Percentiles rank a stretch among this genome's conserved stretches.
Conservation (phyloP, 2,888 invertebrate genomes). For the Cosmorhoe ocellata region DNA sequence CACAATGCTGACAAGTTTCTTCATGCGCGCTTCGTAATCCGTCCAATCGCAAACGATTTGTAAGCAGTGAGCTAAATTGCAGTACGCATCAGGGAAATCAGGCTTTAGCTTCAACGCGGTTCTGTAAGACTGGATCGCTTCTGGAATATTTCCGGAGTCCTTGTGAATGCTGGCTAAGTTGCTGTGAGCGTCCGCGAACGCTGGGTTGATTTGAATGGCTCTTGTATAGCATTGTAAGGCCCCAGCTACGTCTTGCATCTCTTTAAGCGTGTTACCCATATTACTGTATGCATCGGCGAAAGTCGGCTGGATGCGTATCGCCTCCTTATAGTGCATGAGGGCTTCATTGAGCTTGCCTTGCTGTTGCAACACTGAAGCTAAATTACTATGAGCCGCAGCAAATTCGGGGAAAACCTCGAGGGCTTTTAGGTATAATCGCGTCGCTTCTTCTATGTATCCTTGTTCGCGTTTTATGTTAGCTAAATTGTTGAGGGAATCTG, state of each 20-base stretch:
- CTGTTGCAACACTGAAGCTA: constrained; percentile 98
- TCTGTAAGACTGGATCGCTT: constrained; percentile 98
- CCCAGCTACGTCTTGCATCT: constrained; percentile 98
- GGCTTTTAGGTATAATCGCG: constrained; percentile 95
- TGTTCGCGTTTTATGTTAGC: constrained; percentile 99
- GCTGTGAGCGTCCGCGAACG: constrained; percentile 99
- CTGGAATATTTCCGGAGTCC: constrained; percentile 99
- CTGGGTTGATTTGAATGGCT: constrained; percentile 99
- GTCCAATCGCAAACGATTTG: constrained; percentile 99
- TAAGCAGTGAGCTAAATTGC: constrained; percentile 98
- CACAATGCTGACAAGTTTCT: constrained; percentile 97
- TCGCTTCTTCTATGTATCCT: constrained; percentile 99
- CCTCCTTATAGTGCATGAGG: constrained; percentile 99
- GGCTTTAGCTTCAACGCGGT: constrained; percentile 98
- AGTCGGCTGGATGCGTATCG: constrained; percentile 98
- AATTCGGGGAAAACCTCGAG: constrained; percentile 98
- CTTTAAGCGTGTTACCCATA: constrained; percentile 99
- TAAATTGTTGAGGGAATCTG: constrained; percentile 98
- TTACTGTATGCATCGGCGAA: constrained; percentile 99
- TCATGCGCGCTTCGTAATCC: constrained; percentile 98
- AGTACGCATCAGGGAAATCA: constrained; percentile 99
- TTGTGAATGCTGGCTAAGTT: constrained; percentile 99
- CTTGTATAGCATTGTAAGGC: constrained; percentile 98
- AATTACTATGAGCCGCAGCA: constrained; percentile 99
- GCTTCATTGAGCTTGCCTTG: constrained; percentile 98